phyloP scores from a whole-genome alignment of 2,888 invertebrate species.

The Antitype chi region DNA sequence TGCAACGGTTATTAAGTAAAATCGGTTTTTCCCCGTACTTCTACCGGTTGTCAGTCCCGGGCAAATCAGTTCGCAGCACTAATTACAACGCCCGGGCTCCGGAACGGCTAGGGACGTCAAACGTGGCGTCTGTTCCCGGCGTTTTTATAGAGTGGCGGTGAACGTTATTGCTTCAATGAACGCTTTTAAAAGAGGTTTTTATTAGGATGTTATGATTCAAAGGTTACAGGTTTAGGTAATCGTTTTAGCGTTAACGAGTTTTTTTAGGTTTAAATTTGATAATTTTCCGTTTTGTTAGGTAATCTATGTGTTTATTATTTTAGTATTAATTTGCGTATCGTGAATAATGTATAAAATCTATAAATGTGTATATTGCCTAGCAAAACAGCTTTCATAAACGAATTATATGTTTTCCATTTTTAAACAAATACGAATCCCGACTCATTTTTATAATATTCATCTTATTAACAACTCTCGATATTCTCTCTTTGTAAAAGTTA shows the following conservation, averaged over 20 bases:
- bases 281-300: background rate
- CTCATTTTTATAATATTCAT: background rate
- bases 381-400: background rate
- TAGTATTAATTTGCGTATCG: background rate
- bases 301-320: background rate
- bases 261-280: background rate
- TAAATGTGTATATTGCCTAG: too few relatives aligned
- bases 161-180: slow-evolving; percentile 27
- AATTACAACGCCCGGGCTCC: slow-evolving; percentile 40
- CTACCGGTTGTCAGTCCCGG: slow-evolving; percentile 43
- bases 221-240: slow-evolving; percentile 5
- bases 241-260: background rate
- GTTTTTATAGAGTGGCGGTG: slow-evolving; percentile 25
- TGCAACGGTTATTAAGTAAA: slow-evolving; percentile 6
- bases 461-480: background rate
- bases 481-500: slow-evolving; percentile 21
- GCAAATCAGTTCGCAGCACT: slow-evolving; percentile 50
- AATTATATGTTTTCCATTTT: background rate
- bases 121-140: slow-evolving; percentile 25
- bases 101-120: slow-evolving; percentile 28
- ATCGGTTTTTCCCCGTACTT: slow-evolving; percentile 10
- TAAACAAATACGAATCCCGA: background rate
- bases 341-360: background rate
- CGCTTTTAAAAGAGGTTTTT: slow-evolving; percentile 24
- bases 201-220: slow-evolving; percentile 11